Percentiles rank a stretch among this genome's conserved stretches.
phyloP scores from a whole-genome alignment of 2,888 invertebrate species.

The Magallana nippona region DNA sequence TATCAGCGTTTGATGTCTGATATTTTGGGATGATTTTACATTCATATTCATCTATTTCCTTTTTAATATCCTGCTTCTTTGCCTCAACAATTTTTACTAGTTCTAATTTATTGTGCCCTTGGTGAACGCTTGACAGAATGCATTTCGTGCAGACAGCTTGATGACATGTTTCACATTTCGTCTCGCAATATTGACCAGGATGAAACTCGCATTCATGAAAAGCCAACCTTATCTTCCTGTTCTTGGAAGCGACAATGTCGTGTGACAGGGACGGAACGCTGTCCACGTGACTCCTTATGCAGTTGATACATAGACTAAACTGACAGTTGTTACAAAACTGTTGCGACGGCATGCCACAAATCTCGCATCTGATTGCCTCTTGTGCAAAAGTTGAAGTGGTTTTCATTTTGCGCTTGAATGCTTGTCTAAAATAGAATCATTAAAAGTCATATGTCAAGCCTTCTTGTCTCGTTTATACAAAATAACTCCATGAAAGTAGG shows the following conservation, averaged over 20 bases:
- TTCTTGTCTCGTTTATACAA: too few species aligned
- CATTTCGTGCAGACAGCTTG: too few species aligned
- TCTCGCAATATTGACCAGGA: background rate
- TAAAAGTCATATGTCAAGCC: too few species aligned
- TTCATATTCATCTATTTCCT: conserved; percentile 8
- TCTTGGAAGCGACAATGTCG: background rate
- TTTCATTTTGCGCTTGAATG: background rate
- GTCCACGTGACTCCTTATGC: background rate
- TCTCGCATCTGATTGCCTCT: background rate
- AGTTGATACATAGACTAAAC: background rate
- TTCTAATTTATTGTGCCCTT: too few species aligned
- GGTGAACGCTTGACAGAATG: too few species aligned
- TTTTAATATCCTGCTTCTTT: background rate
- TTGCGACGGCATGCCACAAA: background rate
- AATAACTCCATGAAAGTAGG: too few species aligned
- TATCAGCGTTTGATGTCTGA: background rate
- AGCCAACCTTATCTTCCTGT: background rate
- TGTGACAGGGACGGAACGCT: background rate
- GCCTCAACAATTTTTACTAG: background rate
- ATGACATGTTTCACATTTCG: too few species aligned
- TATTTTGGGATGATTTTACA: background rate
- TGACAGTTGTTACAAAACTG: background rate
- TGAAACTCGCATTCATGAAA: background rate
- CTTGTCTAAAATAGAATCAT: too few species aligned
- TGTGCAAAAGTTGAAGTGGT: background rate